A percentile compares a stretch with the other conserved stretches of the same genome.
Evolutionary conservation across 2,797 vertebrate genomes (phyloP).

Genomic region (Pyrocephalus nanus): DNA sequence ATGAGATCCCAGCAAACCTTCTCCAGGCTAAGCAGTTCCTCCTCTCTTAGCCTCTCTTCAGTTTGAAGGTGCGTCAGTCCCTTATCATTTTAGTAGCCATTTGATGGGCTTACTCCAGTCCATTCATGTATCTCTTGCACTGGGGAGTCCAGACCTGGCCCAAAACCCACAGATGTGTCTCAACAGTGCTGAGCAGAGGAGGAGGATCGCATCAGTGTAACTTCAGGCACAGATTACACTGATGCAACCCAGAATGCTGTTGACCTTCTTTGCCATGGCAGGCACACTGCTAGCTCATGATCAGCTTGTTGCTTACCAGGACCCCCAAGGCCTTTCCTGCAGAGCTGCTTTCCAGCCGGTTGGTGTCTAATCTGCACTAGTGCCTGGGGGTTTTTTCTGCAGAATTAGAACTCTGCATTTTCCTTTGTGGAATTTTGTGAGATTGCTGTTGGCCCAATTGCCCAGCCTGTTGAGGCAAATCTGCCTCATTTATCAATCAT

Average conservation of each 20-base stretch:
- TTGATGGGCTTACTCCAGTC: background rate
- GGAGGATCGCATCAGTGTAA: background rate
- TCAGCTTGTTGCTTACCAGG: background rate
- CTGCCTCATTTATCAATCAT: background rate
- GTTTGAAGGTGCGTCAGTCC: background rate
- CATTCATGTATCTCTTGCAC: background rate
- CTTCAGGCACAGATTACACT: background rate
- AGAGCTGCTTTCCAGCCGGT: background rate
- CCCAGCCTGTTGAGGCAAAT: background rate
- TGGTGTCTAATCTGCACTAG: background rate
- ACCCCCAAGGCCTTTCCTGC: background rate
- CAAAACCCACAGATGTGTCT: background rate
- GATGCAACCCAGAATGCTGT: background rate
- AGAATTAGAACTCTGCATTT: background rate
- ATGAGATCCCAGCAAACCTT: background rate
- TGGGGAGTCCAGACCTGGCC: no score
- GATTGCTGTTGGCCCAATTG: background rate
- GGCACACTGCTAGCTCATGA: background rate
- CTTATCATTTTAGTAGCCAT: background rate
- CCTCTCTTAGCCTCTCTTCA: background rate
- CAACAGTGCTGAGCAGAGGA: background rate
- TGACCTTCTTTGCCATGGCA: background rate
- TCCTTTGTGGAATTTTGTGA: background rate
- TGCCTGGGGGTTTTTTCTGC: background rate
- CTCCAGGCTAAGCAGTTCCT: background rate